phyloP scores from a whole-genome alignment of 1,140 invertebrate genomes.

The Drosophila ficusphila region DNA sequence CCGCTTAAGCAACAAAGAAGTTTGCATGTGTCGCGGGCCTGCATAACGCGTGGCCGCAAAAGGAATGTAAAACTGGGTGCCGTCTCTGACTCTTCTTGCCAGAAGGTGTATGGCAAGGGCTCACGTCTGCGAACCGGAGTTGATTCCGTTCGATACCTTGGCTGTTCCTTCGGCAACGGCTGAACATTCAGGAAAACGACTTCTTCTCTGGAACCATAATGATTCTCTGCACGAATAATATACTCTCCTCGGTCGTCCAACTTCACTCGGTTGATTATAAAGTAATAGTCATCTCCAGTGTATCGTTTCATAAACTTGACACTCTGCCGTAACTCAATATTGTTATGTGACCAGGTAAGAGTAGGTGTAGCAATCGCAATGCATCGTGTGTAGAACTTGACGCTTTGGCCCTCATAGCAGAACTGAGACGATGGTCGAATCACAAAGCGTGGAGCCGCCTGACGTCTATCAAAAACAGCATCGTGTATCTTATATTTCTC shows the following conservation, averaged over 20 bases:
- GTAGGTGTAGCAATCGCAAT: constrained; percentile 97
- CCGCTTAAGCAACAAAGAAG: constrained; percentile 98
- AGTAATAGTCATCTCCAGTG: constrained; percentile 97
- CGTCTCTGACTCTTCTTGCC: constrained; percentile 94
- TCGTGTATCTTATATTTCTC: constrained; percentile 99
- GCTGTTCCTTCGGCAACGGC: constrained; percentile 92
- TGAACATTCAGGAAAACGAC: constrained; percentile 99
- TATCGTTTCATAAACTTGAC: constrained; percentile 99
- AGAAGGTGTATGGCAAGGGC: constrained; percentile 90
- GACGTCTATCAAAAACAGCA: constrained; percentile 96
- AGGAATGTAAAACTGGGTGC: constrained; percentile 98
- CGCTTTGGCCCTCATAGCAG: constrained; percentile 98
- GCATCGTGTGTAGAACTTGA: constrained; percentile 98
- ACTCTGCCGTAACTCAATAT: constrained; percentile 96
- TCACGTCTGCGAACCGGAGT: constrained; percentile 90
- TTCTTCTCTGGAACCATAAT: constrained; percentile 98
- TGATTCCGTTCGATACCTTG: constrained; percentile 90
- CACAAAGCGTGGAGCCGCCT: constrained; percentile 98
- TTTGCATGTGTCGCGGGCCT: constrained; percentile 97
- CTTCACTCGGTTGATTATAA: constrained; percentile 98
- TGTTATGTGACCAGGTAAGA: constrained; percentile 97
- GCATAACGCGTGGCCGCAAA: constrained; percentile 98
- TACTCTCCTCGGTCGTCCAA: constrained; percentile 98
- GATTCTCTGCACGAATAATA: constrained; percentile 98
- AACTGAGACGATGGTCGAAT: constrained; percentile 97